These are phyloP conservation scores for Drosophila infuscata DNA, from an alignment of 2,888 invertebrate genomes.

Conservation along the genomic window DNA sequence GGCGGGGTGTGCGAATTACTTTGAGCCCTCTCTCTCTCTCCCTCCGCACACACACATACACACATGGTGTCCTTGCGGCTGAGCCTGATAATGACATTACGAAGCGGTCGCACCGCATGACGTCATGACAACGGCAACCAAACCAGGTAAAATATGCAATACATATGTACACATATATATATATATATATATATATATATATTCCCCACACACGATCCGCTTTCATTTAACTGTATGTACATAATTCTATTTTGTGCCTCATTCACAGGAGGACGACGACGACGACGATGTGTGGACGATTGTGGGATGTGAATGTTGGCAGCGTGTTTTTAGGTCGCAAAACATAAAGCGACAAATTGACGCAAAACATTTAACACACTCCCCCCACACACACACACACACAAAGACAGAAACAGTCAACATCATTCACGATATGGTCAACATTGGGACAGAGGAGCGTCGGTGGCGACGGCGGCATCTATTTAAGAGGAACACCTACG, in stretches of 20 bases:
- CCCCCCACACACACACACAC: slow-evolving; percentile 17
- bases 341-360: slow-evolving; percentile 77
- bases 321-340: slow-evolving; percentile 55
- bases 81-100: slow-evolving; percentile 79
- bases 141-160: slow-evolving; percentile 49
- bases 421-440: slow-evolving; percentile 58
- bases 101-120: slow-evolving; percentile 70
- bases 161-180: slow-evolving; percentile 3
- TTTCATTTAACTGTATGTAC: slow-evolving; percentile 42
- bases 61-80: slow-evolving; percentile 52
- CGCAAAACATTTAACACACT: slow-evolving; percentile 78
- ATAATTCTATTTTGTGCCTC: slow-evolving; percentile 41
- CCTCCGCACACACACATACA: neutral
- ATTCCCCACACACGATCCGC: slow-evolving; percentile 19
- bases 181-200: neutral
- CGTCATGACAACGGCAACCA: slow-evolving; percentile 60
- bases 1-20: slow-evolving; percentile 61
- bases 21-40: slow-evolving; percentile 10
- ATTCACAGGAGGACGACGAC: slow-evolving; percentile 47
- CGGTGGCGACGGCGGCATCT: slow-evolving; percentile 36
- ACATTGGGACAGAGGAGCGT: slow-evolving; percentile 38
- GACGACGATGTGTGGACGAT: slow-evolving; percentile 14
- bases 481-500: slow-evolving; percentile 65
- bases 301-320: slow-evolving; percentile 20
- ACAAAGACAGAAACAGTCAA: slow-evolving; percentile 7